Evolutionary conservation across 2,888 invertebrate species (phyloP).

Genomic region (Zhuqinia jingwanae): DNA sequence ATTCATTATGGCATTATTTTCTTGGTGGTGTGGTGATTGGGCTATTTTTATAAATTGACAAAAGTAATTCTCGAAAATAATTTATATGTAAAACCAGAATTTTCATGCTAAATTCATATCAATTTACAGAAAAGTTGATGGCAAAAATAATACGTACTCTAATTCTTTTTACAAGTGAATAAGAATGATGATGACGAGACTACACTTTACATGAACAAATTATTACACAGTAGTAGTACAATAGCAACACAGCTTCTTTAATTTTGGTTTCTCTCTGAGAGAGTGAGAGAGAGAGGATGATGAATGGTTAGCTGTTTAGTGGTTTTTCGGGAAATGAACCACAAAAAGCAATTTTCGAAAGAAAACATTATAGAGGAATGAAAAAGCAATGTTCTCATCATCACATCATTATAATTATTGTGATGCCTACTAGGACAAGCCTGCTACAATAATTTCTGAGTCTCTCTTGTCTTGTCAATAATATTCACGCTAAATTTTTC

Average conservation of each 20-base stretch:
- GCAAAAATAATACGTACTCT: neutral
- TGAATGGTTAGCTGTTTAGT: slow-evolving; percentile 64
- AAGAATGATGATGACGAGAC: too few species aligned
- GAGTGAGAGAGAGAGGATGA: slow-evolving; percentile 3
- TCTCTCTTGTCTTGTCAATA: neutral
- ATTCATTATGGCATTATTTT: too few species aligned
- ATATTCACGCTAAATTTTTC: neutral
- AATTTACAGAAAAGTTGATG: neutral
- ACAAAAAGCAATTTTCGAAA: slow-evolving; percentile 63
- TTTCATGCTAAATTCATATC: slow-evolving; percentile 8
- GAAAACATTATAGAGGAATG: neutral
- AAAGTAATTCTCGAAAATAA: neutral
- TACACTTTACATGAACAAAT: too few species aligned
- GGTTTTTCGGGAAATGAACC: slow-evolving; percentile 62
- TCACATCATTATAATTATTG: neutral
- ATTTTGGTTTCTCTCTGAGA: slow-evolving; percentile 13
- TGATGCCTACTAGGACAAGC: too few species aligned
- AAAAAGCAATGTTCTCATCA: neutral
- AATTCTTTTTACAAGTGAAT: slow-evolving; percentile 16
- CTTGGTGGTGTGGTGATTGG: too few species aligned
- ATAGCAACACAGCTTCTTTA: slow-evolving; percentile 37
- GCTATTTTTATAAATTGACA: too few species aligned
- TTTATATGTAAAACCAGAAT: slow-evolving; percentile 7
- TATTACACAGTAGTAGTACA: too few species aligned
- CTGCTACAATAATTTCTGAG: too few species aligned